Base-by-base conservation (phyloP, 2,797 vertebrate genomes). In the Chelon labrosus region DNA sequence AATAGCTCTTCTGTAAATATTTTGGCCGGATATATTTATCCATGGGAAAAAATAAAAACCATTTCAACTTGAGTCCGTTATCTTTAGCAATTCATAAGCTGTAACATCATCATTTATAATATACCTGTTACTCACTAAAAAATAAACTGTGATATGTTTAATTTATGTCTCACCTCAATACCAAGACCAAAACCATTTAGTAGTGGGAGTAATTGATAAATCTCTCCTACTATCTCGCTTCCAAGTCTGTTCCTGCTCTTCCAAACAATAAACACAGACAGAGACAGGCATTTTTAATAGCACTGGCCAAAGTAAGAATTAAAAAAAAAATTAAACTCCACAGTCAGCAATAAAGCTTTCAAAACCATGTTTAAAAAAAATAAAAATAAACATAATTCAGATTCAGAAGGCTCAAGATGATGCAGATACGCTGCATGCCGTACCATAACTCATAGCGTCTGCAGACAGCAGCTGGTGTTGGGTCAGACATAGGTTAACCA, bases 1-100 rank as follows among this genome's bases (percentile, higher is more conserved):
- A 50, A 73, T 22, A 58, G 66, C 51, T 75, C 35, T 8, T 58
- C 51, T 77, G 46, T 70, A 63, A 71, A 78, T 52, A 72, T 65
- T 67, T 68, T n/a, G 14, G 19, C n/a, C 27, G 52, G 58, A 58
- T 20, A 10, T 17, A 44, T 56, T n/a, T n/a, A 16, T 47, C 37
- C 2, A 31, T 2, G 31, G 31, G 1, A 31, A 31, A 31, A 31
- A 7, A 31, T 31, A 31, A 31, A 31, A 13, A 20, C 7, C 9
- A 57, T 38, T 52, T 46, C 27, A 38, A 19, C 14, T 10, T 51
- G 9, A 55, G 22, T 22, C 39, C 25, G n/a, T 37, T 59, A 41
- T 20, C 31, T 17, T 31, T 6, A 4, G 11, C 16, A 52, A 49
- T 27, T 39, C 5, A 27, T 52, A 39, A 70, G 39, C 10, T 16